Evolutionary conservation across 2,113 vertebrate genomes (phyloP), one percentile per base, ranked within the genome.

Genomic region (Oncorhynchus nerka): DNA sequence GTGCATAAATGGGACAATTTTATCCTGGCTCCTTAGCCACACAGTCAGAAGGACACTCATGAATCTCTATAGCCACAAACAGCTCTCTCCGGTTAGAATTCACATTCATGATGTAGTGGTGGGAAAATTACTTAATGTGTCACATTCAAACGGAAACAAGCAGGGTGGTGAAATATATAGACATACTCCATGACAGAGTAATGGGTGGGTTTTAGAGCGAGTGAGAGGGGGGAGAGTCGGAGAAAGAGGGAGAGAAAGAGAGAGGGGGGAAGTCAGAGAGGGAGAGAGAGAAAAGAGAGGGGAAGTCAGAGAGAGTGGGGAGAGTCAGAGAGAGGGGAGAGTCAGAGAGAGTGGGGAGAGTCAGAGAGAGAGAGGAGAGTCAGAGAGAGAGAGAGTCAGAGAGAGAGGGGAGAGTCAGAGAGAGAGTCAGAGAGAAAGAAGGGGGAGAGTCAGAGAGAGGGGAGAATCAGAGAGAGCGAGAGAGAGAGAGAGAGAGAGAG

Each of bases 101-200:
- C 16, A 16, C 49, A 3, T 51, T 51, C 12, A 55, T 1, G 5
- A 55, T 19, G 51, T 26, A 13, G 19, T 34, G 77, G 75, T 15
- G 70, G 16, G 16, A 4, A 55, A 81, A 85, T 70, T 9, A 77
- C 70, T 69, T 75, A 48, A 75, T 73, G 61, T 68, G 75, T 70
- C 65, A 16, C 74, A 55, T 11, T 59, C 62, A 20, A 39, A 45
- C 3, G 19, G 1, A 13, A 20, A 49, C 59, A 28, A 26, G 28
- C 12, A 26, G 59, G 55, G 67, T 4, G 3, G 26, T 15, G 1
- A 67, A 30, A 13, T n/a, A 39, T 30, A 34, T n/a, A 32, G 3
- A 32, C 34, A 67, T 68, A 4, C 13, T 4, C 49, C 66, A 39
- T 9, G 59, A 20, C 13, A 30, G 15, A 67, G 2, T 16, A 67